phyloP scores from a whole-genome alignment of 2,888 invertebrate genomes.

The Schizotus pectinicornis region DNA sequence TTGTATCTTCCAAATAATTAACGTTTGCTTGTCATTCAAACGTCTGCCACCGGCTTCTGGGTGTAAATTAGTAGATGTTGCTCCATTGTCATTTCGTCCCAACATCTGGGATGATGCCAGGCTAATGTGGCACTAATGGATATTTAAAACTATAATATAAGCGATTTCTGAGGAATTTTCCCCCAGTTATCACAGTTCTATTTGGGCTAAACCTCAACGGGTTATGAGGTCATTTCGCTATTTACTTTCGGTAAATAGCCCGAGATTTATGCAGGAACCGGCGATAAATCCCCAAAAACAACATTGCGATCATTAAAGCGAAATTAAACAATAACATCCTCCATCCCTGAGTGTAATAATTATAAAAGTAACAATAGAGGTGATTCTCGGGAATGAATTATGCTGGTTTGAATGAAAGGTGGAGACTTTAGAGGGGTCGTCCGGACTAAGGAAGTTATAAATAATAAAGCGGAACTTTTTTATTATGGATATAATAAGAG shows the following conservation, averaged over 20 bases:
- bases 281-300: background rate
- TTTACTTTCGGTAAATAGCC: too few species aligned
- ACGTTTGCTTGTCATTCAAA: conserved; percentile 21
- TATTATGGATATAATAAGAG: conserved; percentile 13
- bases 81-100: conserved; percentile 25
- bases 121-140: conserved; percentile 17
- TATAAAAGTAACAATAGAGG: too few species aligned
- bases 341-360: too few species aligned
- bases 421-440: too few species aligned
- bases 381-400: too few species aligned
- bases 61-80: conserved; percentile 23
- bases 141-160: background rate
- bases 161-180: background rate
- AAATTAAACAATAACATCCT: background rate
- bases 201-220: too few species aligned
- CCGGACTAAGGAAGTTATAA: conserved; percentile 20
- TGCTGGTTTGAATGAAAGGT: too few species aligned
- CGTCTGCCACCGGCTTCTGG: conserved; percentile 6
- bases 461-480: conserved; percentile 24
- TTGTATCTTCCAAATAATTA: conserved; percentile 23
- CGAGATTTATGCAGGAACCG: background rate
- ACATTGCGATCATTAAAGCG: background rate
- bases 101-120: conserved; percentile 27
- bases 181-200: too few species aligned
- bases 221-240: background rate